Evolutionary conservation across 2,797 vertebrate genomes (phyloP).

Genomic region (Nyctibius grandis): DNA sequence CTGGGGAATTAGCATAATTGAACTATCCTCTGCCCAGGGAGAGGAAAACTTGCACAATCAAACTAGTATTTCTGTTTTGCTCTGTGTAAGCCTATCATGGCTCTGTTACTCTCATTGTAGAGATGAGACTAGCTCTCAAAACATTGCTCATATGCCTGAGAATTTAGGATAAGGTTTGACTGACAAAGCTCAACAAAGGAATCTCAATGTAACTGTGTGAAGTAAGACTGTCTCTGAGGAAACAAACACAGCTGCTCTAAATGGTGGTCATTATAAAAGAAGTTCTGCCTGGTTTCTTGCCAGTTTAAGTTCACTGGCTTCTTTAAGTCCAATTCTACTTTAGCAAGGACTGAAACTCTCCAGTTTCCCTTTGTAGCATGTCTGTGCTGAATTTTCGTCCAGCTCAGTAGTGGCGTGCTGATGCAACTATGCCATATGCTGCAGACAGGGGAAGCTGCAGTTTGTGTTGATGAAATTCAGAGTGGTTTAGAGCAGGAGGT

Average conservation of each 20-base stretch:
- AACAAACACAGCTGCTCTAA: not conserved
- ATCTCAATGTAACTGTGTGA: not conserved
- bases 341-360: rapidly evolving
- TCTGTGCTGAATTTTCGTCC: not conserved
- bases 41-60: not conserved
- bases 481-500: not conserved
- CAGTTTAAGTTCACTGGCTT: not conserved
- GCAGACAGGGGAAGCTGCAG: not conserved
- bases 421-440: rapidly evolving
- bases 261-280: not conserved
- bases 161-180: not conserved
- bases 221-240: not conserved
- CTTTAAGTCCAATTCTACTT: not conserved
- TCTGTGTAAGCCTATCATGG: rapidly evolving
- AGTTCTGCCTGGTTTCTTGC: not conserved
- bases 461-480: not conserved
- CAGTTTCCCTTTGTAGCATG: too few species aligned
- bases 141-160: not conserved
- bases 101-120: not conserved
- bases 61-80: not conserved
- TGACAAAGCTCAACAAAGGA: not conserved
- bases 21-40: not conserved
- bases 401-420: rapidly evolving
- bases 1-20: not conserved
- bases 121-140: not conserved